These are phyloP conservation scores for Aviceda subcristata DNA, from an alignment of 2,113 vertebrate species.

Conservation along the genomic window DNA sequence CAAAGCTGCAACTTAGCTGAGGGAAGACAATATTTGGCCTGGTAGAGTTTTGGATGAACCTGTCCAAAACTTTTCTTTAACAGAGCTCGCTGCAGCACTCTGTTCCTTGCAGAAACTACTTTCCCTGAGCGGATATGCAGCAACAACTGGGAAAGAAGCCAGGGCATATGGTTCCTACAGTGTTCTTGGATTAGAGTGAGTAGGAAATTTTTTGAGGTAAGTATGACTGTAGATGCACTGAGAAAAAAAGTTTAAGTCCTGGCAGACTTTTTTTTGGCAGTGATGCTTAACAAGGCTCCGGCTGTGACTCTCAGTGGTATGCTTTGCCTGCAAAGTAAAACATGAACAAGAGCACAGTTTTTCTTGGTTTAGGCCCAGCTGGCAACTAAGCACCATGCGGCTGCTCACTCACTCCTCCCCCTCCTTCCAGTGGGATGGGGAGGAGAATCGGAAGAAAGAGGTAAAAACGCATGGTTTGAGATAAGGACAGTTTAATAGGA, in stretches of 20 bases:
- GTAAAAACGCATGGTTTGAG: too few species aligned
- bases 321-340: background rate
- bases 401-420: too few species aligned
- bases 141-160: constrained; percentile 1
- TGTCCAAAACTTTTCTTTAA: background rate
- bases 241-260: background rate
- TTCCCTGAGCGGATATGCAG: background rate
- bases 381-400: too few species aligned
- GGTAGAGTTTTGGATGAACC: background rate
- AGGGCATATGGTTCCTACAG: background rate
- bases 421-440: too few species aligned
- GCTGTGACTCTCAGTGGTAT: background rate
- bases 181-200: background rate
- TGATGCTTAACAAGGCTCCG: background rate
- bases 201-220: background rate
- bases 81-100: background rate
- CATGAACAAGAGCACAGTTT: background rate
- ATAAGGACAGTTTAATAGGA: too few species aligned
- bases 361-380: too few species aligned
- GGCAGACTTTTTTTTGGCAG: background rate
- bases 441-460: too few species aligned
- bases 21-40: background rate
- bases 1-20: background rate
- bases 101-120: background rate
- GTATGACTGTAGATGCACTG: background rate